These are phyloP conservation scores for Drosophila algonquin DNA, from an alignment of 2,888 invertebrate genomes.

Conservation along the genomic window DNA sequence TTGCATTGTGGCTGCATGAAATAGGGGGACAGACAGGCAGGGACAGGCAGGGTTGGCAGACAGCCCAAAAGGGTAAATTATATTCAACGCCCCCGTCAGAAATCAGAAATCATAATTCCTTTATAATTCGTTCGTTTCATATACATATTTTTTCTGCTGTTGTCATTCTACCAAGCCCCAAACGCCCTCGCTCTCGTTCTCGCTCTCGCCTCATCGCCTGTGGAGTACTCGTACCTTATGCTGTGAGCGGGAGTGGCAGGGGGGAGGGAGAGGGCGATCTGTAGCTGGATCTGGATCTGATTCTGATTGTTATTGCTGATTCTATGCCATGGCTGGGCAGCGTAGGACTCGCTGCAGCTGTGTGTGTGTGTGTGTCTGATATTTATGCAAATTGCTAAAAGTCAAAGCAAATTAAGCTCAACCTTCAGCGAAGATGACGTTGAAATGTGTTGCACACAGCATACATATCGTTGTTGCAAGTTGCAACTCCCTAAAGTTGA, in stretches of 20 bases:
- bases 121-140: slow-evolving; percentile 51
- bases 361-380: slow-evolving; percentile 56
- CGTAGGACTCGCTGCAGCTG: slow-evolving; percentile 26
- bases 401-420: slow-evolving; percentile 80
- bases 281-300: slow-evolving; percentile 31
- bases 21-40: not conserved
- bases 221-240: slow-evolving; percentile 13
- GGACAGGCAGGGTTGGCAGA: no score
- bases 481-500: slow-evolving; percentile 36
- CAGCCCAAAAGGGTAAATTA: slow-evolving; percentile 28
- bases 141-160: slow-evolving; percentile 47
- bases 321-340: slow-evolving; percentile 12
- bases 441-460: slow-evolving; percentile 55
- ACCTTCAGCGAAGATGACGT: slow-evolving; percentile 70
- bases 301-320: slow-evolving; percentile 69
- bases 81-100: slow-evolving; percentile 51
- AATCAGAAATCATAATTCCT: slow-evolving; percentile 67
- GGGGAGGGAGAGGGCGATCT: not conserved
- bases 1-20: slow-evolving; percentile 1
- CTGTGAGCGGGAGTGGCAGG: not conserved
- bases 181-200: slow-evolving; percentile 19
- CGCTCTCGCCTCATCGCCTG: slow-evolving; percentile 7
- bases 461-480: slow-evolving; percentile 12
- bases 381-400: slow-evolving; percentile 80
- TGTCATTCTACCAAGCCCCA: slow-evolving; percentile 46